These are phyloP conservation scores for Galemys pyrenaicus DNA, from an alignment of 2,113 vertebrate genomes.

Conservation along the genomic window DNA sequence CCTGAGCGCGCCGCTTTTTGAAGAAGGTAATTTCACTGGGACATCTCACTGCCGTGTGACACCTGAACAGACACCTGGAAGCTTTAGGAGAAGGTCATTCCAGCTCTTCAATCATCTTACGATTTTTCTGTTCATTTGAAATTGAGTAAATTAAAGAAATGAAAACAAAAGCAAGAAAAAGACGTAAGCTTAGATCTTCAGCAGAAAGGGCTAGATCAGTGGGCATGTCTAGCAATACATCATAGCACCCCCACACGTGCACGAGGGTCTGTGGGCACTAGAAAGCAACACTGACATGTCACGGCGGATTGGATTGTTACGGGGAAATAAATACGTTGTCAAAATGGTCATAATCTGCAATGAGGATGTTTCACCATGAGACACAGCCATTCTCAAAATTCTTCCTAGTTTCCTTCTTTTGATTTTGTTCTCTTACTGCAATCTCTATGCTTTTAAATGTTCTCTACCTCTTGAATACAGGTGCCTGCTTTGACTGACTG, in stretches of 20 bases:
- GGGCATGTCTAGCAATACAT: not conserved
- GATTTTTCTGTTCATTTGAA: not conserved
- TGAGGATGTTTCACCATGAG: not conserved
- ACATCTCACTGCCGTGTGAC: too few species aligned
- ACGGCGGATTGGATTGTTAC: not conserved
- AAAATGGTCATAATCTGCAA: not conserved
- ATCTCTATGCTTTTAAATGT: not conserved
- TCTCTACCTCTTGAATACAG: not conserved
- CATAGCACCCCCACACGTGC: not conserved
- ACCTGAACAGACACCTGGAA: too few species aligned
- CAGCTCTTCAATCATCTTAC: not conserved
- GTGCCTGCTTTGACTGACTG: not conserved
- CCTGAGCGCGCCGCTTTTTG: too few species aligned
- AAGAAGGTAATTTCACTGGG: too few species aligned
- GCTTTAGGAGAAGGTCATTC: not conserved
- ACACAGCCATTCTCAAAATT: not conserved
- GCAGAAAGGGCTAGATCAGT: not conserved
- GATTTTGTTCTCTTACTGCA: not conserved
- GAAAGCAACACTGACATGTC: not conserved
- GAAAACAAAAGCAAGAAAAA: not conserved
- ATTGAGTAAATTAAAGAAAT: not conserved
- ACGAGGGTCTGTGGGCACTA: not conserved
- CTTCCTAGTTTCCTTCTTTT: not conserved
- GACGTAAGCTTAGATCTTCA: not conserved
- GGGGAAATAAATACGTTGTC: not conserved